Evolutionary conservation across 2,888 invertebrate species (phyloP).

Genomic region (Uloborus plumipes): DNA sequence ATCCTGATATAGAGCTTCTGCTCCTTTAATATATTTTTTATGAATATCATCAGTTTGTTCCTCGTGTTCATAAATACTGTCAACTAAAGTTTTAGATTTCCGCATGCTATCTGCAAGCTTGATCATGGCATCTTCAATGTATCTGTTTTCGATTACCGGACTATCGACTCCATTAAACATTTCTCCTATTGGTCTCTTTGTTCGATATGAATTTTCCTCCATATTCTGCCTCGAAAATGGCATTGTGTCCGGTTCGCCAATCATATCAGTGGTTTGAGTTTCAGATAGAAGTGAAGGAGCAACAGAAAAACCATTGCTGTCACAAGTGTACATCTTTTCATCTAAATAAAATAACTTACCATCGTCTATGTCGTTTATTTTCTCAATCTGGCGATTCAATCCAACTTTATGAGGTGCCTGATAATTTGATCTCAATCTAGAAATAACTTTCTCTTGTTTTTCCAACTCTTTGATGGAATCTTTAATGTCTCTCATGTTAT

Average conservation of each 20-base stretch:
- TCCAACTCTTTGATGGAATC: slow-evolving; percentile 13
- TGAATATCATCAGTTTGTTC: slow-evolving; percentile 8
- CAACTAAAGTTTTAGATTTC: slow-evolving; percentile 19
- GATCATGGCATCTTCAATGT: slow-evolving; percentile 13
- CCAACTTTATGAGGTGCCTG: too few relatives aligned
- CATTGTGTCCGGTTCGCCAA: too few relatives aligned
- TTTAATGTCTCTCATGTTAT: slow-evolving; percentile 24
- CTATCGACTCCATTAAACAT: neutral
- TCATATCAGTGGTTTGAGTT: too few relatives aligned
- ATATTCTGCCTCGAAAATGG: too few relatives aligned
- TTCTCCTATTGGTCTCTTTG: too few relatives aligned
- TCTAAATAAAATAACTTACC: too few relatives aligned
- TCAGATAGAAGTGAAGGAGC: too few relatives aligned
- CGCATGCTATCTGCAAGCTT: slow-evolving; percentile 30
- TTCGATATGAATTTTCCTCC: too few relatives aligned
- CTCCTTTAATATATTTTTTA: slow-evolving; percentile 10
- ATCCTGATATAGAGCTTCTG: slow-evolving; percentile 28
- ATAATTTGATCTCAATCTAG: neutral
- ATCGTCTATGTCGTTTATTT: too few relatives aligned
- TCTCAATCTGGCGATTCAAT: too few relatives aligned
- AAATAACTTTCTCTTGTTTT: slow-evolving; percentile 3
- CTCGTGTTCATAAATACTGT: slow-evolving; percentile 13
- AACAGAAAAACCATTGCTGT: too few relatives aligned
- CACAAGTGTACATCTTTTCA: too few relatives aligned
- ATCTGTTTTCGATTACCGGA: neutral